A percentile compares a stretch with the other conserved stretches of the same genome.
Evolutionary conservation across 2,888 invertebrate genomes (phyloP).

Genomic region (Drosophila nr. perissopoda): DNA sequence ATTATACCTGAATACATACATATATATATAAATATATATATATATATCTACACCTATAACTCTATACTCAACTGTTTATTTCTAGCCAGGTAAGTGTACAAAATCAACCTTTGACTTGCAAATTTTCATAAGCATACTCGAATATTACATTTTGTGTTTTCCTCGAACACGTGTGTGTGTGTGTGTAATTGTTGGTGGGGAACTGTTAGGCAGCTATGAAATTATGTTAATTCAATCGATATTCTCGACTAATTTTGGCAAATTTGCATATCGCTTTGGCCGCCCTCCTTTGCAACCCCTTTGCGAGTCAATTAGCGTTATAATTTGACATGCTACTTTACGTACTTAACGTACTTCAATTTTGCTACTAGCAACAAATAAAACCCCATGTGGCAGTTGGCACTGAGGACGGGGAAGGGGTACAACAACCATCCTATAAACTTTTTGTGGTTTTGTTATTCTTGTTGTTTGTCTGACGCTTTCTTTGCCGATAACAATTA

Average conservation of each 20-base stretch:
- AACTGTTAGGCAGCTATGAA: conserved; percentile 24
- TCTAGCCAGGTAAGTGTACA: conserved; percentile 47
- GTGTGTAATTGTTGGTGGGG: conserved; percentile 41
- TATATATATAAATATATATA: conserved; percentile 20
- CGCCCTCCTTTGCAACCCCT: conserved; percentile 8
- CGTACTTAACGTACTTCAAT: conserved; percentile 20
- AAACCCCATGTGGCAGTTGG: not conserved
- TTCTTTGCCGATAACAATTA: conserved; percentile 62
- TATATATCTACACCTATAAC: conserved; percentile 3
- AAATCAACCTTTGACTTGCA: conserved; percentile 43
- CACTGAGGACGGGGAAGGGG: not conserved
- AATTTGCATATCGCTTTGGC: conserved; percentile 38
- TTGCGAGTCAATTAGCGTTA: conserved; percentile 67
- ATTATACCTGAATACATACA: conserved; percentile 18
- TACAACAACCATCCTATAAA: not conserved
- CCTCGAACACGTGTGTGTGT: conserved; percentile 21
- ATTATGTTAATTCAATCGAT: conserved; percentile 74
- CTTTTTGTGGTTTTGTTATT: not conserved
- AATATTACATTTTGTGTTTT: conserved; percentile 16
- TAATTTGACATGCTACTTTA: conserved; percentile 69
- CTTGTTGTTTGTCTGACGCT: conserved; percentile 2
- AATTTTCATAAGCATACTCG: conserved; percentile 33
- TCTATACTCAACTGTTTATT: conserved; percentile 37
- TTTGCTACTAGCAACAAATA: not conserved
- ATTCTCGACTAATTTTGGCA: conserved; percentile 53